phyloP scores from a whole-genome alignment of 2,113 vertebrate genomes.

The Megaceryle torquata region DNA sequence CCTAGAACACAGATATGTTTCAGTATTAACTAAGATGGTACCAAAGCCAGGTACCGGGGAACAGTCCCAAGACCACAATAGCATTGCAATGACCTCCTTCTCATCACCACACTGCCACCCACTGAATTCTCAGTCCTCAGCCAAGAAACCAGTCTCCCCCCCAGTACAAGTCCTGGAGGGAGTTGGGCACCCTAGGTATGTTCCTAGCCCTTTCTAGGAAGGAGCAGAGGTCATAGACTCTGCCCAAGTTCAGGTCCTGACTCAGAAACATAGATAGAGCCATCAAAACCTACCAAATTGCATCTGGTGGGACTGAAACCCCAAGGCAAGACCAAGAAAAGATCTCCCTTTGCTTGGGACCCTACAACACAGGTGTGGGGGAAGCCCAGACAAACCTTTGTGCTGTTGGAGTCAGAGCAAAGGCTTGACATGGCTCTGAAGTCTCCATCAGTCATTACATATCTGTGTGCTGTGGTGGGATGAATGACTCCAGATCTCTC shows the following conservation, averaged over 20 bases:
- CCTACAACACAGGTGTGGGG: rapidly evolving
- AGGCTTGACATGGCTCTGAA: neutral
- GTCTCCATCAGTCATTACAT: neutral
- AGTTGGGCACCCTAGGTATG: neutral
- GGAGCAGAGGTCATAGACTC: neutral
- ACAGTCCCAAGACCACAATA: neutral
- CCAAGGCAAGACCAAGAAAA: neutral
- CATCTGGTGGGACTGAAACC: neutral
- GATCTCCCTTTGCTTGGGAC: neutral
- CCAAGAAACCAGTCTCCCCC: neutral
- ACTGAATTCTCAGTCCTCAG: neutral
- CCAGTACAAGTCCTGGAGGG: neutral
- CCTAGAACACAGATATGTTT: neutral
- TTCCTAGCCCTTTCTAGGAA: neutral
- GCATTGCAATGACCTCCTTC: neutral
- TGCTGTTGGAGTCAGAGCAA: neutral
- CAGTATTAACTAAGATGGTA: neutral
- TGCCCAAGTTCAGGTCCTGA: neutral
- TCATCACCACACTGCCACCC: neutral
- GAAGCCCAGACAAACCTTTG: neutral
- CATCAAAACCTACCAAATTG: neutral
- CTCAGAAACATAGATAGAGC: neutral
- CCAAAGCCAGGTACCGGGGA: neutral
- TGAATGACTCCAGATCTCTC: neutral
- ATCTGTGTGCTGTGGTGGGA: neutral